Percentiles rank a stretch among this genome's conserved stretches.
These are phyloP conservation scores for Lamellibrachia luymesi DNA, from an alignment of 1,140 invertebrate species.

Conservation along the genomic window DNA sequence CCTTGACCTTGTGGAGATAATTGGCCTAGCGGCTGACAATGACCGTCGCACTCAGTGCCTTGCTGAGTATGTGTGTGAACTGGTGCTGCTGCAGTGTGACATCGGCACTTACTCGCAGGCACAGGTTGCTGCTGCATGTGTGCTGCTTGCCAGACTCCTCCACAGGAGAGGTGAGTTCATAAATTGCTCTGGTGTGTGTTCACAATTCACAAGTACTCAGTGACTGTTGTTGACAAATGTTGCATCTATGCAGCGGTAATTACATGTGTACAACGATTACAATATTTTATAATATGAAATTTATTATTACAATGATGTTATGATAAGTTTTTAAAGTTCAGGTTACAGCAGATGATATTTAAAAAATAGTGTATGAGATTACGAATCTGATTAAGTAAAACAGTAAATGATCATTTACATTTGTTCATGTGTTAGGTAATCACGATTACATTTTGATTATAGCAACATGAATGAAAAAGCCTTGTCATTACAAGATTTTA, in stretches of 20 bases:
- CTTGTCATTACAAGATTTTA: no score
- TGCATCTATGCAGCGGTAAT: no score
- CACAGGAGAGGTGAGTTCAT: slow-evolving; percentile 15
- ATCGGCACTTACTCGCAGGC: slow-evolving; percentile 49
- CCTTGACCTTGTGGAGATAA: slow-evolving; percentile 46
- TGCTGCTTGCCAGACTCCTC: slow-evolving; percentile 45
- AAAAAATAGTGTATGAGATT: no score
- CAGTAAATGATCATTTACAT: no score
- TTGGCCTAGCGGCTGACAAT: slow-evolving; percentile 36
- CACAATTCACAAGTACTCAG: no score
- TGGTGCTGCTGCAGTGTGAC: slow-evolving; percentile 49
- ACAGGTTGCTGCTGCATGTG: slow-evolving; percentile 46
- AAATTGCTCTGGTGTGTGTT: no score
- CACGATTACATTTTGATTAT: no score
- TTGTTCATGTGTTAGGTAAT: no score
- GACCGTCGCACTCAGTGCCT: slow-evolving; percentile 35
- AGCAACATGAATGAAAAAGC: no score
- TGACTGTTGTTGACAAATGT: no score
- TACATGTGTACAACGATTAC: no score
- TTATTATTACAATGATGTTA: background rate
- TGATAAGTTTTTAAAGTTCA: background rate
- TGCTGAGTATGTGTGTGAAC: slow-evolving; percentile 50
- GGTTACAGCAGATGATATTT: background rate
- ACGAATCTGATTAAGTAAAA: no score
- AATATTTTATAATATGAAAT: background rate